phyloP scores from a whole-genome alignment of 2,888 invertebrate genomes.

The Tubulanus polymorphus region DNA sequence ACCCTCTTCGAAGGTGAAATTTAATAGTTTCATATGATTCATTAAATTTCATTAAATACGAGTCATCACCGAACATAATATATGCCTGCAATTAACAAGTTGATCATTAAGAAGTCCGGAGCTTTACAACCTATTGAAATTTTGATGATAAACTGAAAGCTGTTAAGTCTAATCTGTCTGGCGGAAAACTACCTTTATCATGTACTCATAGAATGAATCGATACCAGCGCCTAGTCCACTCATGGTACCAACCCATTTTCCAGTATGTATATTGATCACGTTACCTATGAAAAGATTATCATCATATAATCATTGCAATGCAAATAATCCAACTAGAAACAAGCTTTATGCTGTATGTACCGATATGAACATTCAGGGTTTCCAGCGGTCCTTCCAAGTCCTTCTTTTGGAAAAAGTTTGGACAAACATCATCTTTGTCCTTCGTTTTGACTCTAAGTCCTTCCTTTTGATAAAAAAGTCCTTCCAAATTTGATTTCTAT shows the following conservation, averaged over 20 bases:
- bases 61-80: constrained; percentile 61
- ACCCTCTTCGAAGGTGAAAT: constrained; percentile 61
- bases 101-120: background rate
- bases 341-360: no score
- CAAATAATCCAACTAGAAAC: no score
- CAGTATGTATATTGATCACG: constrained; percentile 63
- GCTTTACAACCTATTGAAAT: background rate
- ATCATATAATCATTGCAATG: no score
- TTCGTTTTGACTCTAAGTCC: no score
- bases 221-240: constrained; percentile 63
- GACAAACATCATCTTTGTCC: no score
- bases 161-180: background rate
- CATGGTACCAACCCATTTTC: constrained; percentile 61
- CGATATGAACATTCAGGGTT: no score
- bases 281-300: constrained; percentile 57
- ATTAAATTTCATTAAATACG: constrained; percentile 60
- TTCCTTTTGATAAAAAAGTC: no score
- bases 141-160: background rate
- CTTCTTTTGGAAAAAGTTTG: no score
- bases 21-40: constrained; percentile 60
- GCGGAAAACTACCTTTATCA: constrained; percentile 57
- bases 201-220: constrained; percentile 64
- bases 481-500: no score
- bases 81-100: constrained; percentile 52
- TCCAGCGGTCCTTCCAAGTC: no score